Percentiles rank a stretch among this genome's conserved stretches.
These are phyloP conservation scores for Trematocara macrostoma DNA, from an alignment of 2,113 vertebrate genomes.

Conservation along the genomic window DNA sequence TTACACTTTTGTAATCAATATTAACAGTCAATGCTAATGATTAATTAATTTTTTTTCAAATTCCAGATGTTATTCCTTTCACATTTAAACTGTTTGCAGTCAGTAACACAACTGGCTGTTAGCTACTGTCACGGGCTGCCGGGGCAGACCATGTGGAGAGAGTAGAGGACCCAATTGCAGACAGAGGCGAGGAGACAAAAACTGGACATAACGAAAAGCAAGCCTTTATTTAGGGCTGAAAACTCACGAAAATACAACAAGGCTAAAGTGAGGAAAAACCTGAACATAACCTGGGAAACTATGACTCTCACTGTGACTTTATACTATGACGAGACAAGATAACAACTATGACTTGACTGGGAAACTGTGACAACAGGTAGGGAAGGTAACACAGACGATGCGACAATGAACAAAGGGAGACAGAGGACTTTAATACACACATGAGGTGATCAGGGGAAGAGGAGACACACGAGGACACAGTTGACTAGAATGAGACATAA, in stretches of 20 bases:
- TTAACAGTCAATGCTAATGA: background rate
- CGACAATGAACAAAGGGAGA: background rate
- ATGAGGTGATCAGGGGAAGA: background rate
- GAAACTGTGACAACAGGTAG: background rate
- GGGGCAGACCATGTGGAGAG: background rate
- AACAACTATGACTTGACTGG: background rate
- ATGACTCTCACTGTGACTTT: background rate
- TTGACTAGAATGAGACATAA: background rate
- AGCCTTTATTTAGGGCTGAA: background rate
- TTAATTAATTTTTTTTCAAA: rapidly evolving
- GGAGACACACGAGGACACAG: background rate
- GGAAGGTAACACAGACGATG: background rate
- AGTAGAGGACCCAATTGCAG: background rate
- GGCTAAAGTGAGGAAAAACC: background rate
- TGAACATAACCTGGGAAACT: background rate
- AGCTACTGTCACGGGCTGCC: rapidly evolving
- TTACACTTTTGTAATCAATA: background rate
- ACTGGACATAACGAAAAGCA: rapidly evolving
- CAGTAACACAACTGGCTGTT: background rate
- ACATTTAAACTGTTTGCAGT: background rate
- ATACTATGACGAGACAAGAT: background rate
- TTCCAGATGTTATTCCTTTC: background rate
- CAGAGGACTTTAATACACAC: background rate
- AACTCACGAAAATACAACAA: rapidly evolving
- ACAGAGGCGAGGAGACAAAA: background rate